Evolutionary conservation across 2,113 vertebrate species (phyloP), one percentile per base, ranked within the genome.

Genomic region (Gymnogyps californianus): DNA sequence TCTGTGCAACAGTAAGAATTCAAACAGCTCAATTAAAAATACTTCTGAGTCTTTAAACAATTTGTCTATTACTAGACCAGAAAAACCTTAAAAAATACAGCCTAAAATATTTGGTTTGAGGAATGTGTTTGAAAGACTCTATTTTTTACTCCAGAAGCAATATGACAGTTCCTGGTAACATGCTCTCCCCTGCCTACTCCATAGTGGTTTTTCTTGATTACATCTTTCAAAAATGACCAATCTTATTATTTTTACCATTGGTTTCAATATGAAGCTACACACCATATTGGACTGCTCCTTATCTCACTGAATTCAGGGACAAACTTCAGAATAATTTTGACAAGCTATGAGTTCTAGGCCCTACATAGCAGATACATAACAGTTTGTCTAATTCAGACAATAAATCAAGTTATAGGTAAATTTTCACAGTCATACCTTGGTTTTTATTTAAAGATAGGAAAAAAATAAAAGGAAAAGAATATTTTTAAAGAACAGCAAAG

Each of bases 1-100:
- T 99, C 99, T 99, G 98, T 31, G 88, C 78, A 95, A 96, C 6
- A 87, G 83, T 0, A 85, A 47, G 72, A 80, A 87, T 81, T 86
- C 82, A 95, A 52, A 83, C 36, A 87, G 64, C 51, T 87, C 54
- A 42, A 10, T 9, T 78, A 40, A 58, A 59, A 80, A 32, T 2
- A 36, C 24, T 81, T 7, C 44, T 3, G 4, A 32, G 75, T 21
- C 42, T 59, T 65, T 7, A 25, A 59, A 46, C 28, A 59, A 54
- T 18, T 42, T 1, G 11, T 19, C 18, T 51, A 10, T 4, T 15
- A 52, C 34, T 1, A 79, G 13, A 32, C 9, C 36, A 66, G 22
- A 52, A 81, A 84, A 32, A 4, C 20, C 29, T 11, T 11, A 28
- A 46, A 38, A 81, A 75, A 70, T 7, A 58, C 0, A 69, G 51